These are phyloP conservation scores for Oophaga sylvatica DNA, from an alignment of 2,797 vertebrate genomes.

Conservation along the genomic window DNA sequence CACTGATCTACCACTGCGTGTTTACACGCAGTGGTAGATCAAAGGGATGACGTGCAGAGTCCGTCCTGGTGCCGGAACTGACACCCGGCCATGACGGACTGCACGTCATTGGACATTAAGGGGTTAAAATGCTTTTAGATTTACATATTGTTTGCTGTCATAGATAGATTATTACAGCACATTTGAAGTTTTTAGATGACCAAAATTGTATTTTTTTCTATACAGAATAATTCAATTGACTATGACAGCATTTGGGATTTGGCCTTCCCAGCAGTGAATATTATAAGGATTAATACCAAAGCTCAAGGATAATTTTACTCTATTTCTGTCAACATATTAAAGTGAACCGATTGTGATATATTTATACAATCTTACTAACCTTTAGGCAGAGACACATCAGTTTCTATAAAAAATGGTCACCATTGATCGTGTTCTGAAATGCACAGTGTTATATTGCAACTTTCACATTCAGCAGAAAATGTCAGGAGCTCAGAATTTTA, in stretches of 20 bases:
- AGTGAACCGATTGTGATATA: slow-evolving; percentile 28
- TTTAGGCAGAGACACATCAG: slow-evolving; percentile 17
- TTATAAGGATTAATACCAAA: slow-evolving; percentile 41
- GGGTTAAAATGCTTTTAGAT: too few species aligned
- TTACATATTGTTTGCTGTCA: not conserved
- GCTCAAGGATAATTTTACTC: slow-evolving; percentile 29
- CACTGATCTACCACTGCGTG: too few species aligned
- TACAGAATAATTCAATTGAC: not conserved
- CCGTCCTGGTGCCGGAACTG: too few species aligned
- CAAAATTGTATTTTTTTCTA: not conserved
- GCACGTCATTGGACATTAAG: too few species aligned
- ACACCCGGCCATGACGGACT: too few species aligned
- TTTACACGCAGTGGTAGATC: too few species aligned
- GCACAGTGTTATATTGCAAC: not conserved
- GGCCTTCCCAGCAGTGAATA: not conserved
- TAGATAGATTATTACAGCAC: not conserved
- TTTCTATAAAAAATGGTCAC: slow-evolving; percentile 7
- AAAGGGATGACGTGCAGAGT: too few species aligned
- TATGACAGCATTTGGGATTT: not conserved
- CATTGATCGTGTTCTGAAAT: slow-evolving; percentile 26
- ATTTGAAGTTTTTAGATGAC: not conserved
- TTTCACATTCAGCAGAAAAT: not conserved
- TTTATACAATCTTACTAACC: slow-evolving; percentile 11
- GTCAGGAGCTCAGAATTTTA: not conserved
- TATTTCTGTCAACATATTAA: slow-evolving; percentile 15